Conservation (phyloP, 37 sponge, comb jelly and placozoan species). For the Agelas oroides region DNA sequence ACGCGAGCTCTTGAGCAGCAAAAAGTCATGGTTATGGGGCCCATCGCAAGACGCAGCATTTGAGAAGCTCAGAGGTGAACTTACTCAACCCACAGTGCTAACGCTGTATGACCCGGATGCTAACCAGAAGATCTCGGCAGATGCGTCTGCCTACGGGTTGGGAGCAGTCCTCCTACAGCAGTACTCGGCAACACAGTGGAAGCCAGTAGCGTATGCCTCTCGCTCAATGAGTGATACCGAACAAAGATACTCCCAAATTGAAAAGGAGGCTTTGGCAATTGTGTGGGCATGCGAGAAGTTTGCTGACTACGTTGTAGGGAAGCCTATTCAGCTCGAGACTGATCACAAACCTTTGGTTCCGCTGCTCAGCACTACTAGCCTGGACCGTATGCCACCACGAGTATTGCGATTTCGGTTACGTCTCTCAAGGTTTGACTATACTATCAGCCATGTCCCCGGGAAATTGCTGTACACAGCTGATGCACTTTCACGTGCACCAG, state of each 20-base stretch:
- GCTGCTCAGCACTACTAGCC: conserved; percentile 20
- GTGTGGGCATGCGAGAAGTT: conserved; percentile 41
- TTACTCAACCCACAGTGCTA: conserved; percentile 44
- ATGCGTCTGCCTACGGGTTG: conserved; percentile 45
- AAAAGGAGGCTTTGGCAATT: conserved; percentile 27
- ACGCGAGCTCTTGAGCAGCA: conserved; percentile 44
- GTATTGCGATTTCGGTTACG: conserved; percentile 36
- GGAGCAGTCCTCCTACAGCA: conserved; percentile 39
- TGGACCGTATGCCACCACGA: conserved; percentile 39
- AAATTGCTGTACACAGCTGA: conserved; percentile 54
- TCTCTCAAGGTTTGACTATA: conserved; percentile 34
- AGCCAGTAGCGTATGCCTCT: conserved; percentile 44
- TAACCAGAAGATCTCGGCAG: conserved; percentile 18
- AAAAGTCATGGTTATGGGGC: conserved; percentile 52
- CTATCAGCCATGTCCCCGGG: conserved; percentile 49
- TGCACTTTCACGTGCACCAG: conserved; percentile 21
- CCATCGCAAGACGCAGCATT: conserved; percentile 47
- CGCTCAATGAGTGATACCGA: conserved; percentile 13
- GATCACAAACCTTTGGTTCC: conserved; percentile 58
- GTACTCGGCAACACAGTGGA: conserved; percentile 6
- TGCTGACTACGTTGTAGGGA: conserved; percentile 32
- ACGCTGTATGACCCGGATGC: conserved; percentile 44
- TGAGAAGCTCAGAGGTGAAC: conserved; percentile 32
- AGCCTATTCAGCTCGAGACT: conserved; percentile 42
- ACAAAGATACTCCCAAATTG: conserved; percentile 24